Conservation (phyloP, 2,797 vertebrate genomes). For the Chromobotia macracanthus region DNA sequence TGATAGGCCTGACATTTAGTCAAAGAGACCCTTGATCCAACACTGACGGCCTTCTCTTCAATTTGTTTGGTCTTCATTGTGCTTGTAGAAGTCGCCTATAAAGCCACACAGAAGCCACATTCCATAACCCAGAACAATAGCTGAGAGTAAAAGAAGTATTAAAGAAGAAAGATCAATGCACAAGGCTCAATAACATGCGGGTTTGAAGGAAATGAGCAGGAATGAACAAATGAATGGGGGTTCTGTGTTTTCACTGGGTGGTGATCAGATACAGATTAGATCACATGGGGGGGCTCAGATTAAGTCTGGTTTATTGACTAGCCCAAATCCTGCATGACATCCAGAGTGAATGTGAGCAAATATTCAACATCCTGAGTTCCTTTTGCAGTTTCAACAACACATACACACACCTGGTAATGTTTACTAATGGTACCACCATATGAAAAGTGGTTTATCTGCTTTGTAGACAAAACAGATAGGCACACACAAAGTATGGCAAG, state of each 20-base stretch:
- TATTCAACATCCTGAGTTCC: neutral
- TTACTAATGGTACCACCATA: slow-evolving; percentile 21
- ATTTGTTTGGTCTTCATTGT: slow-evolving; percentile 1
- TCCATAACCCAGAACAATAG: neutral
- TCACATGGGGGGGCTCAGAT: neutral
- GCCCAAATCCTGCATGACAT: slow-evolving; percentile 17
- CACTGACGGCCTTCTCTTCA: neutral
- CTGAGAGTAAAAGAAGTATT: neutral
- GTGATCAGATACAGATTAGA: slow-evolving; percentile 19
- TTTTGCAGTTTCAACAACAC: neutral
- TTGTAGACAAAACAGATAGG: slow-evolving; percentile 16
- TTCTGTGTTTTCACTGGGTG: slow-evolving; percentile 2
- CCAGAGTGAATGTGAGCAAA: slow-evolving; percentile 2
- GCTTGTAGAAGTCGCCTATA: neutral
- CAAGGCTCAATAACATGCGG: neutral
- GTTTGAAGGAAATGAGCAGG: neutral
- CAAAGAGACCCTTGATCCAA: slow-evolving; percentile 20
- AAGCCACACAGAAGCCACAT: slow-evolving; percentile 5
- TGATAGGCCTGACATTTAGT: slow-evolving; percentile 27
- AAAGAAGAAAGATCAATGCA: neutral
- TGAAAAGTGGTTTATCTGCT: neutral
- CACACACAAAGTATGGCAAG: neutral
- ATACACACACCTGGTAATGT: slow-evolving; percentile 24
- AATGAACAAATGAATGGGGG: neutral
- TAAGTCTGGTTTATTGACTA: slow-evolving; percentile 19